Conservation (phyloP, 1,140 invertebrate species). For the Trypoxylus dichotomus region DNA sequence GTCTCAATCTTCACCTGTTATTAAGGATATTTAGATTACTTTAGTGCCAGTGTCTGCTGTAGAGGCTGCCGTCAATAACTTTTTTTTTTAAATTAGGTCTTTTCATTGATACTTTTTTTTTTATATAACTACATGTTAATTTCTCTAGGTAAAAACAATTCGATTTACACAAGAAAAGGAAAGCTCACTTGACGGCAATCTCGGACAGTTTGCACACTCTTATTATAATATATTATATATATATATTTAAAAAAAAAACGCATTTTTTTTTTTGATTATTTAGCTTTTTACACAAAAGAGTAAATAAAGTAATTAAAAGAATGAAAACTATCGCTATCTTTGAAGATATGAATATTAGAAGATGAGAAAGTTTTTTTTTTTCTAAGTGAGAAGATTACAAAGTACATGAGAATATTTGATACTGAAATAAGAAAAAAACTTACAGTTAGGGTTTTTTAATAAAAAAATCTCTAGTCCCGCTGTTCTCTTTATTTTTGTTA, state of each 20-base stretch:
- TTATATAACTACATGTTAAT: no score
- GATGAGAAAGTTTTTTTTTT: not conserved
- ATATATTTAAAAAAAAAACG: conserved; percentile 1
- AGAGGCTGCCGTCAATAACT: not conserved
- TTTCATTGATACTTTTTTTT: not conserved
- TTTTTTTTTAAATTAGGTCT: not conserved
- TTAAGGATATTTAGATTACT: conserved; percentile 35
- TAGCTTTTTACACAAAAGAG: not conserved
- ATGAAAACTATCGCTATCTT: not conserved
- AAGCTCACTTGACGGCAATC: not conserved
- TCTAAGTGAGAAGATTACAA: not conserved
- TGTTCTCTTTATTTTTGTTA: conserved; percentile 45
- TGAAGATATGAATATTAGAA: not conserved
- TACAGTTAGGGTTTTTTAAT: conserved; percentile 51
- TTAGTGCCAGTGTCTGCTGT: conserved; percentile 19
- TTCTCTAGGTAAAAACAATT: no score
- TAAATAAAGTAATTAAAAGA: not conserved
- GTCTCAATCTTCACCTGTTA: conserved; percentile 46
- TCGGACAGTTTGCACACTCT: not conserved
- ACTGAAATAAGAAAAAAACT: conserved; percentile 41
- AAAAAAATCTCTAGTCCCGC: conserved; percentile 53
- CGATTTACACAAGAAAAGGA: no score
- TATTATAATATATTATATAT: not conserved
- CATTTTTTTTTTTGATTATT: conserved; percentile 4
- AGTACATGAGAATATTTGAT: conserved; percentile 41